Base-by-base conservation (phyloP, 2,888 invertebrate species). In the Daptonema setosum region DNA sequence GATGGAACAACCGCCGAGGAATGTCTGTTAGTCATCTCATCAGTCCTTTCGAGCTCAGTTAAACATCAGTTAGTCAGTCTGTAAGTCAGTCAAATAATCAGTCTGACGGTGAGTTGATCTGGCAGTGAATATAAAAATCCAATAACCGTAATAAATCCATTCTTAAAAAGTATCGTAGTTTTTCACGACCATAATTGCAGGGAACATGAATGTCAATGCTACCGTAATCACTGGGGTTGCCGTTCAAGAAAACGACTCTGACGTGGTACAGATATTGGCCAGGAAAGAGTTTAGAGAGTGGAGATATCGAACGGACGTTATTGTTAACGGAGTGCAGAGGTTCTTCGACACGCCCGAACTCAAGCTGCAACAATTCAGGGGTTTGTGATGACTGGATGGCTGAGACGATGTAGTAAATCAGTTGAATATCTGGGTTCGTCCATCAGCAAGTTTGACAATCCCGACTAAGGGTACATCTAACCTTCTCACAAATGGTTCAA, bases 331-430 rank as follows among this genome's bases (percentile, higher is more conserved):
- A 30, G 80, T 81, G 62, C 78, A 83, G 55, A 78, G 88, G 2
- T 88, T 82, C 73, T 93, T 93, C 69, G 87, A 90, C 72, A 78
- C 87, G 60, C 80, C 81, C 35, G 35, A 26, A 81, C 87, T 5
- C 57, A 83, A 85, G 68, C 82, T 86, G 61, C 91, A 93, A 73
- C 85, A 87, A 70, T 93, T 90, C 75, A 81, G 82, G 68, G 88
- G 84, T 80, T 24, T 17, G 8, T 35, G 11, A 11, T 72, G 70
- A 62, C 59, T 29, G 3, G n/a, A 22, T 25, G 45, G 35, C 41
- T 22, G 22, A 11, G 24, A 22, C n/a, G n/a, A n/a, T n/a, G n/a
- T n/a, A n/a, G n/a, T n/a, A n/a, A n/a, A n/a, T n/a, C n/a, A n/a
- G n/a, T n/a, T n/a, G n/a, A n/a, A n/a, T n/a, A n/a, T n/a, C n/a